Base-by-base conservation (phyloP, 2,113 vertebrate genomes). In the Hiodon tergisus region DNA sequence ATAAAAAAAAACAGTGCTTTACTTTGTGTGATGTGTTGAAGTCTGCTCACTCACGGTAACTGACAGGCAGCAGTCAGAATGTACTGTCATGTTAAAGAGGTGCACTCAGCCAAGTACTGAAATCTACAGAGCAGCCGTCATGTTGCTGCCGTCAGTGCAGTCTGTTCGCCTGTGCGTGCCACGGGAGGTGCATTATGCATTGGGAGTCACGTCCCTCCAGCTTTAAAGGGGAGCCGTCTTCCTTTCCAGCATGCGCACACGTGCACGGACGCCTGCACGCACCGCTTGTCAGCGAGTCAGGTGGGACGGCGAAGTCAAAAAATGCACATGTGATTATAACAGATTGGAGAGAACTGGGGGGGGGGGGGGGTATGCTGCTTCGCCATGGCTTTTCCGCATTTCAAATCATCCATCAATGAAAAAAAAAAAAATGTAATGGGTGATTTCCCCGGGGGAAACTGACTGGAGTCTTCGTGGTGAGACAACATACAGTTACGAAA, bases 61-160 rank as follows among this genome's bases (percentile, higher is more conserved):
- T 54, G 72, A 81, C 79, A 84, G 87, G 79, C 83, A 85, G 62
- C 80, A 83, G 86, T 84, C 86, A 88, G 31, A 55, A 69, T 47
- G 51, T 61, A 65, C 72, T 59, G 74, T 78, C 62, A 62, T 54
- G 67, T 71, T 73, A 59, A 53, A 65, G 31, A 46, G 72, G 59
- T 52, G 76, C 79, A 74, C 78, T 74, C 75, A 52, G 69, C 54
- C 54, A 54, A 69, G 76, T 74, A 54, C 71, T 52, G 68, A 14
- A 2, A 63, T 75, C 72, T 62, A 68, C 76, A 79, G 76, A 69
- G 73, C 67, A 75, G 69, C 46, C 80, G 77, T 67, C 71, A 71
- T 79, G 71, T 77, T 48, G 60, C 75, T 66, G 71, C 75, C 54
- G 62, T 75, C 14, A 70, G 10, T 14, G 16, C 73, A 54, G 78